Conservation (phyloP, 1,140 invertebrate genomes). For the Metopolophium dirhodum region DNA sequence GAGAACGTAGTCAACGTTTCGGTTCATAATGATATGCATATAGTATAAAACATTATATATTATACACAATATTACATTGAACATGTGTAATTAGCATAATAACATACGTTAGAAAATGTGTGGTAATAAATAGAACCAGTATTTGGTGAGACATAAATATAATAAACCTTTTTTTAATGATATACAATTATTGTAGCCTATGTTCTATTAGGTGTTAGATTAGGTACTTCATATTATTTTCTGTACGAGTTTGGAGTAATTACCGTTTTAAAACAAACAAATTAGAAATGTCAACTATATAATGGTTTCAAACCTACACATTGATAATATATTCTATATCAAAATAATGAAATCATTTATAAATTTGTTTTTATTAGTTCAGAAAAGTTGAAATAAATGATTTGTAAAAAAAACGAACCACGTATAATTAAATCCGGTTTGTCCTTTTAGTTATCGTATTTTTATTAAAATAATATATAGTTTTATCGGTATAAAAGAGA, state of each 20-base stretch:
- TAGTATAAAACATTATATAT: constrained; percentile 10
- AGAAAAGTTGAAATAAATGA: neutral
- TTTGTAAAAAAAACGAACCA: neutral
- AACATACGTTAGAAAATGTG: neutral
- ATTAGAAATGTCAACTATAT: neutral
- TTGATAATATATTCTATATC: neutral
- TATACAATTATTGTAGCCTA: neutral
- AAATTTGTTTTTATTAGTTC: neutral
- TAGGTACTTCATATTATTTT: neutral
- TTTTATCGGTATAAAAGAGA: neutral
- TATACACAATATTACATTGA: neutral
- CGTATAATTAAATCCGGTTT: neutral
- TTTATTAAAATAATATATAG: neutral
- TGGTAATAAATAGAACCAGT: neutral
- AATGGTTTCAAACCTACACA: neutral
- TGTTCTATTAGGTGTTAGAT: neutral
- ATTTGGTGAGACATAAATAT: neutral
- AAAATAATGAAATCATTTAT: neutral
- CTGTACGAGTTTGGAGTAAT: neutral
- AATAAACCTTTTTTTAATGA: neutral
- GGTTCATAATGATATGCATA: neutral
- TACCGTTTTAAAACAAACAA: neutral
- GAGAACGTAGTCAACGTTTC: neutral
- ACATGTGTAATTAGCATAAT: neutral
- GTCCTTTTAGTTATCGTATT: neutral